Evolutionary conservation across 2,888 invertebrate species (phyloP).

Genomic region (Podabrus alpinus): DNA sequence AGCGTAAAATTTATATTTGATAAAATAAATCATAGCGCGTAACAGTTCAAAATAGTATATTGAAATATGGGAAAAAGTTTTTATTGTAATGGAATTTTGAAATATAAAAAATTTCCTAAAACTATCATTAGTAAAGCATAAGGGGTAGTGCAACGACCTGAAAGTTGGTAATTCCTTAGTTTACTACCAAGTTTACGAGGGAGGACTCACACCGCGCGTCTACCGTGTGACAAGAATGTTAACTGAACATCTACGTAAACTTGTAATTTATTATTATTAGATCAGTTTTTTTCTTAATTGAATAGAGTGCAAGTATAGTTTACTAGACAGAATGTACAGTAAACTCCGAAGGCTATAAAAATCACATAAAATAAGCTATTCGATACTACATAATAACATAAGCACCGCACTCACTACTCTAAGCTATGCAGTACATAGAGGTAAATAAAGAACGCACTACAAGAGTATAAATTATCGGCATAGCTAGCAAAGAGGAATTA

Average conservation of each 20-base stretch:
- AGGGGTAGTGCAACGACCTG: conserved; percentile 24
- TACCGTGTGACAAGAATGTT: conserved; percentile 25
- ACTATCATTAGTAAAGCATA: conserved; percentile 12
- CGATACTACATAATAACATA: neutral
- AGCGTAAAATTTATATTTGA: no score
- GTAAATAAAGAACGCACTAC: no score
- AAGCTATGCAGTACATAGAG: neutral
- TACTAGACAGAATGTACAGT: neutral
- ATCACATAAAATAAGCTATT: neutral
- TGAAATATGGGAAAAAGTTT: neutral
- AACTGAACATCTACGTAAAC: conserved; percentile 17
- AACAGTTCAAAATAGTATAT: neutral
- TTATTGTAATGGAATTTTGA: neutral
- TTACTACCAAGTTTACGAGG: conserved; percentile 21
- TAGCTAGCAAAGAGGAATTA: no score
- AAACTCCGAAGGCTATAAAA: neutral
- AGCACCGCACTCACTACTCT: neutral
- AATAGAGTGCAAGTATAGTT: neutral
- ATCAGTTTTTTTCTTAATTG: conserved; percentile 11
- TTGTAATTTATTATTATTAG: conserved; percentile 25
- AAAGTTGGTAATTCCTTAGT: conserved; percentile 20
- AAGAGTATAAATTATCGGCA: no score
- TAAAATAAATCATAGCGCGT: neutral
- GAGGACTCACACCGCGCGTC: conserved; percentile 20
- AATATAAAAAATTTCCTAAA: neutral